Evolutionary conservation across 2,888 invertebrate species (phyloP).

Genomic region (Aporophyla nigra): DNA sequence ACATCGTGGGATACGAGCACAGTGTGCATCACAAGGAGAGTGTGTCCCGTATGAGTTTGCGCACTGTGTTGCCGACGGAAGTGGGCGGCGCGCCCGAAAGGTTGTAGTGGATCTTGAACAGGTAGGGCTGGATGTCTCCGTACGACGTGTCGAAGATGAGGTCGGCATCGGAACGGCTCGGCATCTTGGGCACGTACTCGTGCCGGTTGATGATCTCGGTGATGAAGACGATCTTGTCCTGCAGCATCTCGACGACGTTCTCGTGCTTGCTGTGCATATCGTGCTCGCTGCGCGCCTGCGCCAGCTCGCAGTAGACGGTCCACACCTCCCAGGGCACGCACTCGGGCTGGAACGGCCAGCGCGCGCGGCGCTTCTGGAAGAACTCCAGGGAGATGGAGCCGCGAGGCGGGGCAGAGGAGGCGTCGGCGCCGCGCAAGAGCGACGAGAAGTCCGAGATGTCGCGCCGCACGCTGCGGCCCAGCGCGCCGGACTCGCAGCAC

Average conservation of each 20-base stretch:
- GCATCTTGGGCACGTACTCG: conserved; percentile 99
- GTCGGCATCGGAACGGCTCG: conserved; percentile 97
- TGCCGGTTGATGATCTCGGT: conserved; percentile 98
- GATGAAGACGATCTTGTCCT: conserved; percentile 98
- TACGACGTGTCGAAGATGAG: conserved; percentile 98
- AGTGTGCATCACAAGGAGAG: conserved; percentile 93
- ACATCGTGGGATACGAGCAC: conserved; percentile 51
- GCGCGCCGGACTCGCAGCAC: conserved; percentile 96
- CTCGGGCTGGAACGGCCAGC: conserved; percentile 97
- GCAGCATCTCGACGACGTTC: conserved; percentile 95
- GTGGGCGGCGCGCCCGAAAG: conserved; percentile 94
- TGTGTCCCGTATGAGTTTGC: conserved; percentile 97
- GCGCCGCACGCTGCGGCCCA: conserved; percentile 93
- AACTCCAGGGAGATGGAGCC: conserved; percentile 98
- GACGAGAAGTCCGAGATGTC: conserved; percentile 95
- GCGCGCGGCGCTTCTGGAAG: conserved; percentile 97
- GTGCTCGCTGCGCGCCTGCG: conserved; percentile 96
- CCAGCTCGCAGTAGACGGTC: conserved; percentile 97
- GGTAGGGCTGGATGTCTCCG: conserved; percentile 98
- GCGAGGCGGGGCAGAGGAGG: conserved; percentile 90
- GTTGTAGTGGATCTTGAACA: conserved; percentile 97
- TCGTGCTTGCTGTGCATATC: conserved; percentile 97
- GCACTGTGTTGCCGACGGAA: conserved; percentile 96
- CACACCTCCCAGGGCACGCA: conserved; percentile 99
- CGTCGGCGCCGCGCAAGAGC: conserved; percentile 93